These are phyloP conservation scores for Scaptomyza pallida DNA, from an alignment of 1,140 invertebrate genomes.

Conservation along the genomic window DNA sequence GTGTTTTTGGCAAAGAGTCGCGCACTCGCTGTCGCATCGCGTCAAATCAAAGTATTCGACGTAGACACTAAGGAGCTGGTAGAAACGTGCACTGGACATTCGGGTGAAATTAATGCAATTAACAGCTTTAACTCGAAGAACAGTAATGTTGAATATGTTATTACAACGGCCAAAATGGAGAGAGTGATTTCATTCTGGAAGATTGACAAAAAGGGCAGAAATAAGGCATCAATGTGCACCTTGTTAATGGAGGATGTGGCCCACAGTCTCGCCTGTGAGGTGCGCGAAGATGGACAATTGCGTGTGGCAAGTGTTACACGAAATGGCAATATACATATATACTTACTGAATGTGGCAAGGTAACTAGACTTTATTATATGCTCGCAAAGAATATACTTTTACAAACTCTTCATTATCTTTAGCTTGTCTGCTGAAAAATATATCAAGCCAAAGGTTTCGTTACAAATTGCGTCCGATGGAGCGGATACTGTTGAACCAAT, in stretches of 20 bases:
- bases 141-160: conserved; percentile 85
- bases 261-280: conserved; percentile 85
- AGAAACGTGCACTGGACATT: conserved; percentile 88
- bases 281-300: conserved; percentile 84
- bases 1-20: conserved; percentile 87
- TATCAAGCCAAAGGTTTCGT: conserved; percentile 88
- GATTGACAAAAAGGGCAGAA: conserved; percentile 62
- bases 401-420: conserved; percentile 14
- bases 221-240: conserved; percentile 84
- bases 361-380: conserved; percentile 61
- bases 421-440: conserved; percentile 87
- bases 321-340: conserved; percentile 91
- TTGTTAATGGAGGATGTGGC: conserved; percentile 89
- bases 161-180: conserved; percentile 86
- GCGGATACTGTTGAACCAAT: conserved; percentile 85
- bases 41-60: conserved; percentile 88
- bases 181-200: conserved; percentile 80
- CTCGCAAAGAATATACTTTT: too few relatives aligned
- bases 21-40: conserved; percentile 87
- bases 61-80: conserved; percentile 86
- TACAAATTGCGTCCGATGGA: conserved; percentile 88
- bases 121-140: conserved; percentile 83
- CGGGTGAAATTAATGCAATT: conserved; percentile 86
- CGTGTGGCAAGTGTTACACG: conserved; percentile 88
- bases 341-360: conserved; percentile 90